These are phyloP conservation scores for Bolinopsis microptera DNA, from an alignment of 37 sponge, comb jelly and placozoan genomes.

Conservation along the genomic window DNA sequence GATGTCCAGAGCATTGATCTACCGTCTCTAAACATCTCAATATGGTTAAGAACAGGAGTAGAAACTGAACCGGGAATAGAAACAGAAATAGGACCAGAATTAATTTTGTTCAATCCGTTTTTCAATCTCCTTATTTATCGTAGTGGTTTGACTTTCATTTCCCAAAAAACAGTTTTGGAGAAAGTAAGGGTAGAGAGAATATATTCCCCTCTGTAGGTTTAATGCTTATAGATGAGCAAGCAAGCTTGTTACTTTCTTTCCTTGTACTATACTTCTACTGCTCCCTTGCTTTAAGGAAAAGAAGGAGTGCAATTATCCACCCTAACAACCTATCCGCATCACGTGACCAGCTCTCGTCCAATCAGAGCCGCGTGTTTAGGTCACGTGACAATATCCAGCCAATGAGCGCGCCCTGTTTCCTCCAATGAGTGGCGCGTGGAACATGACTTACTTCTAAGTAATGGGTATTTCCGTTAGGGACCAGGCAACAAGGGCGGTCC, in stretches of 20 bases:
- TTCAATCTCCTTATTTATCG: too few relatives aligned
- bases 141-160: too few relatives aligned
- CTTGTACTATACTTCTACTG: background rate
- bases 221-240: background rate
- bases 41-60: too few relatives aligned
- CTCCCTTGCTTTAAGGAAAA: background rate
- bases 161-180: too few relatives aligned
- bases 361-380: background rate
- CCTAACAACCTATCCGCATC: background rate
- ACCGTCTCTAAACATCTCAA: too few relatives aligned
- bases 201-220: too few relatives aligned
- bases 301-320: background rate
- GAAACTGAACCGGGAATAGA: too few relatives aligned
- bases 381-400: background rate
- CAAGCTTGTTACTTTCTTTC: background rate
- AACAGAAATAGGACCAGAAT: too few relatives aligned
- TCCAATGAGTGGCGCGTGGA: background rate
- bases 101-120: too few relatives aligned
- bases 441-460: background rate
- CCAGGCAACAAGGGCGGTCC: background rate
- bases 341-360: background rate
- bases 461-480: background rate
- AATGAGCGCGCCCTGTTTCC: background rate
- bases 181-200: too few relatives aligned
- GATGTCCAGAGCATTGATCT: too few relatives aligned